Conservation (phyloP, 1,140 invertebrate genomes). For the Meloidogyne hapla region DNA sequence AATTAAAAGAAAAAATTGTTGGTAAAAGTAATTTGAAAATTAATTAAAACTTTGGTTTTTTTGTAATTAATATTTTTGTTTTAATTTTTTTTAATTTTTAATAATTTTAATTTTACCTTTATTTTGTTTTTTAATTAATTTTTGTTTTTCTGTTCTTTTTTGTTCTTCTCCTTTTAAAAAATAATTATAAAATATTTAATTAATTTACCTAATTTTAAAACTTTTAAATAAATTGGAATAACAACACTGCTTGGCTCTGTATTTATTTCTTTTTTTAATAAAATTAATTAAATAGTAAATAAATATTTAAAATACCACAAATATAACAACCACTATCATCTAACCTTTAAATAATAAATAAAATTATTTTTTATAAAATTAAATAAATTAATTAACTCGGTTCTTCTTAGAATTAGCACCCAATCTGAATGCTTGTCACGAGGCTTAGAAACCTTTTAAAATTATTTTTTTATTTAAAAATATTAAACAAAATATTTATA, state of each 20-base stretch:
- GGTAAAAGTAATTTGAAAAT: too few relatives aligned
- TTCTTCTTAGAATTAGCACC: constrained; percentile 35
- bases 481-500: too few relatives aligned
- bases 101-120: background rate
- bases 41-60: too few relatives aligned
- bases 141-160: background rate
- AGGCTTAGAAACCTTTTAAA: constrained; percentile 18
- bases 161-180: background rate
- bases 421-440: constrained; percentile 33
- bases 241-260: constrained; percentile 37
- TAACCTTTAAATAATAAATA: constrained; percentile 4
- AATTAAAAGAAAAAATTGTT: too few relatives aligned
- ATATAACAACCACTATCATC: constrained; percentile 39
- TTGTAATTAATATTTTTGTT: background rate
- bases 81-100: background rate
- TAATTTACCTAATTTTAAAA: constrained; percentile 4
- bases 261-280: constrained; percentile 33
- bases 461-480: background rate
- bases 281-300: background rate
- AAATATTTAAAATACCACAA: constrained; percentile 19
- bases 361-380: background rate
- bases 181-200: background rate
- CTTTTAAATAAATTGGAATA: constrained; percentile 38
- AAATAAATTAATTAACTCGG: background rate
- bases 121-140: background rate